Evolutionary conservation across 2,888 invertebrate species (phyloP).

Genomic region (Acanthosepion lycidas): DNA sequence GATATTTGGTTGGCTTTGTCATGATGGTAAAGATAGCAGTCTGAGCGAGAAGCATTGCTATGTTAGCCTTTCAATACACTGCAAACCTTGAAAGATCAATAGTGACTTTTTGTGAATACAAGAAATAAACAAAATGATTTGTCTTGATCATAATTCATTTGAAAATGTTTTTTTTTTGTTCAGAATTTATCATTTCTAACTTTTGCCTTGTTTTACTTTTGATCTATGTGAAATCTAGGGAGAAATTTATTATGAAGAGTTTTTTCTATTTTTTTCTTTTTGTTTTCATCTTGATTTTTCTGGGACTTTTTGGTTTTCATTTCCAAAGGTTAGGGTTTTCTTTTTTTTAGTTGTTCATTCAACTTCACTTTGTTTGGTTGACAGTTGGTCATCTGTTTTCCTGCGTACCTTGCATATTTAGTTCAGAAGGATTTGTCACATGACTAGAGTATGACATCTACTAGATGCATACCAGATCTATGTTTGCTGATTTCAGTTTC

Average conservation of each 20-base stretch:
- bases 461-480: too few relatives aligned
- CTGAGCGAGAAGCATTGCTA: background rate
- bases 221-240: background rate
- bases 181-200: background rate
- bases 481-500: too few relatives aligned
- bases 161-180: background rate
- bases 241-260: background rate
- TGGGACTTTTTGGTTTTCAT: background rate
- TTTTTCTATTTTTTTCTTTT: background rate
- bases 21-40: background rate
- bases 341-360: too few relatives aligned
- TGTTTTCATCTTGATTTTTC: background rate
- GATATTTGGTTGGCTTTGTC: background rate
- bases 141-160: conserved; percentile 11
- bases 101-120: background rate
- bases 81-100: background rate
- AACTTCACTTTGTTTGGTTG: too few relatives aligned
- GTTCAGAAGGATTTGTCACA: too few relatives aligned
- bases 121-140: background rate
- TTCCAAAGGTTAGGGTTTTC: too few relatives aligned
- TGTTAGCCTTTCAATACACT: background rate
- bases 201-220: background rate
- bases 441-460: too few relatives aligned
- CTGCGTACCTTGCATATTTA: too few relatives aligned
- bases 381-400: too few relatives aligned